Conservation (phyloP, 1,140 invertebrate species). For the Neodiprion pinetum region DNA sequence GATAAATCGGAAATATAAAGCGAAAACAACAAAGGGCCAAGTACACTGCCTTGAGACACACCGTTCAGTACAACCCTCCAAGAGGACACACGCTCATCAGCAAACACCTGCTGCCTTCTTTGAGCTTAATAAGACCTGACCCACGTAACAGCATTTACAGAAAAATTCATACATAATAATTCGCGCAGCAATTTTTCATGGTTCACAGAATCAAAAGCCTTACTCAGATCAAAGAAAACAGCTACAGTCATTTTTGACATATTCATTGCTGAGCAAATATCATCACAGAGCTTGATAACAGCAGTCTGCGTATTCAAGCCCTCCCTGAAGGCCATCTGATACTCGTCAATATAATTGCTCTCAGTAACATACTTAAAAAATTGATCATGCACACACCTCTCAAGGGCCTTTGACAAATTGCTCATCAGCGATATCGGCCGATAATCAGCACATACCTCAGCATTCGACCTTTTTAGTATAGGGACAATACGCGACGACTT, state of each 20-base stretch:
- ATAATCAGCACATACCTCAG: background rate
- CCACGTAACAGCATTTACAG: too few species aligned
- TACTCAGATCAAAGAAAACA: background rate
- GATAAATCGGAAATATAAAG: conserved; percentile 7
- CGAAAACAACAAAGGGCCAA: conserved; percentile 15
- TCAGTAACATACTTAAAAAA: background rate
- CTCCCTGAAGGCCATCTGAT: background rate
- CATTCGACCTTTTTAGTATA: background rate
- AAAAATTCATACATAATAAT: too few species aligned
- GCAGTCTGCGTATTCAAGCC: background rate
- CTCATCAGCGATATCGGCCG: conserved; percentile 11
- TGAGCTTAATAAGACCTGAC: background rate
- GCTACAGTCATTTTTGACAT: background rate
- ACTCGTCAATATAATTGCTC: background rate
- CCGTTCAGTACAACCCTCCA: background rate
- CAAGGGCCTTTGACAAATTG: background rate
- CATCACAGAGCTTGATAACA: background rate
- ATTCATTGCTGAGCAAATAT: background rate
- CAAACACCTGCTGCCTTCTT: conserved; percentile 7
- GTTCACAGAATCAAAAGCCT: background rate
- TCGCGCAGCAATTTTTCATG: too few species aligned
- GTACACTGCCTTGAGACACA: conserved; percentile 16
- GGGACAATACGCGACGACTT: background rate
- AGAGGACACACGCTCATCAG: background rate
- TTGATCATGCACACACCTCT: conserved; percentile 16